Percentiles rank a stretch among this genome's conserved stretches.
phyloP scores from a whole-genome alignment of 1,140 invertebrate genomes.

The Aporrectodea caliginosa region DNA sequence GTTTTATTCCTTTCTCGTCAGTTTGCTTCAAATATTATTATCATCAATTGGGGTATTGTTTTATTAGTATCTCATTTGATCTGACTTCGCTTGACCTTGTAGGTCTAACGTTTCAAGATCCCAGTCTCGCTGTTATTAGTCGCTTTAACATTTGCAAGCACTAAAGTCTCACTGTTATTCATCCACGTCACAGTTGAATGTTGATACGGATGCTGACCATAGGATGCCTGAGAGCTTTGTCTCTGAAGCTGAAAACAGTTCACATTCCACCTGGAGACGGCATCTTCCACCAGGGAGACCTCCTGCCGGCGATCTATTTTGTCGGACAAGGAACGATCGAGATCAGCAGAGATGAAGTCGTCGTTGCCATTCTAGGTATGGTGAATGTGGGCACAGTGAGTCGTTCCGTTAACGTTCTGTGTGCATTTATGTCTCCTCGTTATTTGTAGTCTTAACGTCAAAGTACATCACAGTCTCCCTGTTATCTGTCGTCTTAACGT shows the following conservation, averaged over 20 bases:
- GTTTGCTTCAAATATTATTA: background rate
- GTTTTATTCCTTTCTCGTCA: no score
- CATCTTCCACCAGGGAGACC: conserved; percentile 90
- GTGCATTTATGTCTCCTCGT: no score
- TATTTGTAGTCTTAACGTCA: no score
- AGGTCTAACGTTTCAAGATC: background rate
- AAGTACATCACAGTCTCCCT: no score
- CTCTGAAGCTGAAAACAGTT: conserved; percentile 69
- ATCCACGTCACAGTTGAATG: no score
- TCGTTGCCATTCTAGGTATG: conserved; percentile 59
- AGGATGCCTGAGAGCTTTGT: conserved; percentile 78
- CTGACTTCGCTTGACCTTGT: background rate
- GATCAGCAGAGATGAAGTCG: conserved; percentile 92
- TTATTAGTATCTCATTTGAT: background rate
- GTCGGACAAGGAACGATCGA: conserved; percentile 81
- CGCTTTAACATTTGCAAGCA: conserved; percentile 12
- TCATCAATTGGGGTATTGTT: background rate
- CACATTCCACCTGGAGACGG: conserved; percentile 97
- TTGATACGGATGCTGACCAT: conserved; percentile 63
- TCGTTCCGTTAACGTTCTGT: no score
- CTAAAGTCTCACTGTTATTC: no score
- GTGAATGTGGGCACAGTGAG: no score
- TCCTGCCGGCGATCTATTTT: conserved; percentile 84
- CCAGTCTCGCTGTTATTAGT: background rate
- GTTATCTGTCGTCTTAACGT: no score